Base-by-base conservation (phyloP, 1,140 invertebrate genomes). In the Tetragnatha versicolor region DNA sequence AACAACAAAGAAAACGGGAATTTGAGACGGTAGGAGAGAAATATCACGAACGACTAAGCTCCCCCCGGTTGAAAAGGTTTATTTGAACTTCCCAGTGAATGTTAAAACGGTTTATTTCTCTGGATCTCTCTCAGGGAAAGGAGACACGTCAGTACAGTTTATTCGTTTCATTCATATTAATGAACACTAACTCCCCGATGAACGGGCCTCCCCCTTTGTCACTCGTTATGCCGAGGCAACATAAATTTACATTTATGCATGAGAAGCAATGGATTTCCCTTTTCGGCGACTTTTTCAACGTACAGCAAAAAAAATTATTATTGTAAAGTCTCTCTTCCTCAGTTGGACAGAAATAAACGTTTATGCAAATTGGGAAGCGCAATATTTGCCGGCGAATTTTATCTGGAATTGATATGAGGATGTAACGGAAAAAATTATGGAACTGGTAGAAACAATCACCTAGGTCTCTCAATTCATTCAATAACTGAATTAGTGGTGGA, bases 161-260 rank as follows among this genome's bases (percentile, higher is more conserved):
- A 68, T 68, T 65, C 42, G 47, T 27, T 39, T 45, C 65, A 68
- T 68, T 68, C 45, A 68, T 68, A 68, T 68, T 68, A 68, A 68
- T 68, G 65, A 68, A 68, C 22, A 29, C 20, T 31, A 49, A n/a
- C 39, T 27, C 45, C 65, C 45, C 35, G 49, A 49, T 39, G 49
- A 49, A 39, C 42, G 5, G 3, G 17, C 25, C 60, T 60, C 33
- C 55, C n/a, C n/a, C n/a, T n/a, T 63, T 63, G 60, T 63, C 60
- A 63, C 20, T 63, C 35, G 33, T 63, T 63, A 37, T 63, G n/a
- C 10, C 33, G 22, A 63, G 35, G 33, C n/a, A n/a, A 37, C 31
- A 63, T 63, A 63, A 39, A 63, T 63, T 63, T 63, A 37, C 60
- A 63, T 63, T 63, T 63, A 37, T 63, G 60, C 31, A 63, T 63